phyloP scores from a whole-genome alignment of 2,797 vertebrate species.

The Alca torda region DNA sequence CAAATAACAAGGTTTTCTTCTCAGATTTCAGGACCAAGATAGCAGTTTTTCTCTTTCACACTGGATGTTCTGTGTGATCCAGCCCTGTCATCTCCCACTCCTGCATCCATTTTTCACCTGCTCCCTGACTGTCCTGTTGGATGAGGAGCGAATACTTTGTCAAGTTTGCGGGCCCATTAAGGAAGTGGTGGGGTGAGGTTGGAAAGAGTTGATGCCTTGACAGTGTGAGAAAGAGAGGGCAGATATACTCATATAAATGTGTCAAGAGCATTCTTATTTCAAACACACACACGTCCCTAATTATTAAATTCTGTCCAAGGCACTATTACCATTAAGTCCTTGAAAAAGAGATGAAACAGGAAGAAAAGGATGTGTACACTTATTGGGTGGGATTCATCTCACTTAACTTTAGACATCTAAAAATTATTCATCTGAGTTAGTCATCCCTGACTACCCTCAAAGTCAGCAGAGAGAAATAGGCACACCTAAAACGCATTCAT shows the following conservation, averaged over 20 bases:
- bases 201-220: neutral
- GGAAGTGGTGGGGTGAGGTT: neutral
- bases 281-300: neutral
- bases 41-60: neutral
- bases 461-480: constrained; percentile 18
- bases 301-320: neutral
- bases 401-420: constrained; percentile 19
- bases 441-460: neutral
- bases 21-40: neutral
- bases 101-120: neutral
- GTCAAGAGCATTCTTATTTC: neutral
- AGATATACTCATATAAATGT: neutral
- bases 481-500: constrained; percentile 25
- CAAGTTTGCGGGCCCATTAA: neutral
- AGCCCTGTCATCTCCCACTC: neutral
- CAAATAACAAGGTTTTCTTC: neutral
- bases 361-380: neutral
- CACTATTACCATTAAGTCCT: neutral
- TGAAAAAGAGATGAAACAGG: neutral
- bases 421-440: constrained; percentile 45
- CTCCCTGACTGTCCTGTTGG: neutral
- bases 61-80: neutral
- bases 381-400: constrained; percentile 13
- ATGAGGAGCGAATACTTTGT: neutral
- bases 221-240: neutral